Evolutionary conservation across 2,888 invertebrate genomes (phyloP), one percentile per base, ranked within the genome.

Genomic region (Parnassius mnemosyne): DNA sequence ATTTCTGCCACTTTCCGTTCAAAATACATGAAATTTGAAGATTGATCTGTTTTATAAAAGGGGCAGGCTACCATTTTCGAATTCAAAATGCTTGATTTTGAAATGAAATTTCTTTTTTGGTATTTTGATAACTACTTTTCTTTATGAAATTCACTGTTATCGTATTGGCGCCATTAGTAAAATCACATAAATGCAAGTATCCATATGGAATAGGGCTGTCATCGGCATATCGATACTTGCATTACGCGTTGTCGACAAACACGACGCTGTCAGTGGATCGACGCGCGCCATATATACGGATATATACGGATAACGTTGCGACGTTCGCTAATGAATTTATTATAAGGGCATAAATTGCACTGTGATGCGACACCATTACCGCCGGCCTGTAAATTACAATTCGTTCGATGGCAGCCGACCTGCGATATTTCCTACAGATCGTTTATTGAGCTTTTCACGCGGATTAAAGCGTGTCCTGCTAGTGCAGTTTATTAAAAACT

Each of bases 281-380:
- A 69, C 69, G 61, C 54, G 67, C 67, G 68, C 67, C 63, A 68
- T 71, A 73, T 68, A 71, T 70, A 71, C 68, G 64, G 69, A 68
- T 71, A 73, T 68, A 71, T 70, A 71, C 68, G 64, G 69, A 65
- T 63, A 64, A 67, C 54, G 72, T 69, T 71, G 73, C 75, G 71
- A 74, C 75, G 74, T 73, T 64, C 69, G 73, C 85, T 91, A 91
- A 90, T 90, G 89, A 91, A 91, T 91, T 89, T 90, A 91, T 90
- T 89, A 89, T 89, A 88, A 87, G 84, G 80, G 81, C 87, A 90
- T 89, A 89, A 90, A 90, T 89, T 88, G 87, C 80, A 76, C 80
- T 81, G 80, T 88, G 90, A 90, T 88, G 87, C 85, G 83, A 78
- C 83, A 83, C 88, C 87, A 89, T 90, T 89, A 89, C 84, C 75